Evolutionary conservation across 2,888 invertebrate genomes (phyloP), one percentile per base, ranked within the genome.

Genomic region (Xanthorhoe spadicearia): DNA sequence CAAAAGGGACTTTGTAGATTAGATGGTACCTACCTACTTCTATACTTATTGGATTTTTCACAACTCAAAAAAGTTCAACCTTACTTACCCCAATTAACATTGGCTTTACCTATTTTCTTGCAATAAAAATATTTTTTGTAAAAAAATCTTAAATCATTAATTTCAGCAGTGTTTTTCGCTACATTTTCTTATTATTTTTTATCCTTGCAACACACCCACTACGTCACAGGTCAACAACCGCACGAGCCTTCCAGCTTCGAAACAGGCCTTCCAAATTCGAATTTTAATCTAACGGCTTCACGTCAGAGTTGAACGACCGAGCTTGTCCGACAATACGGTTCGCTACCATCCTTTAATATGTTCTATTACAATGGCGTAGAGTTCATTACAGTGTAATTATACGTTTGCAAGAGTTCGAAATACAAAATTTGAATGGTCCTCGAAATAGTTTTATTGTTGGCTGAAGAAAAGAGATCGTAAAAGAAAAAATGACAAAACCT

Each of bases 241-340:
- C 43, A 63, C 60, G 56, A 68, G 68, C 61, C 61, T 62, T 52
- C 57, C 23, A 82, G 70, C 80, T 77, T 77, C 76, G 74, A 74
- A 76, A 78, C 80, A 67, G 82, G 79, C 78, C 82, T 87, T 81
- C 86, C 82, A 85, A 90, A 88, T 89, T 88, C 87, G 86, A 90
- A 89, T 89, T 89, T 88, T 87, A 86, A 87, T 89, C 86, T 88
- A 88, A 88, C 86, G 84, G 86, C 83, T 80, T 79, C 65, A 69
- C 82, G 85, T 85, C 86, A 87, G 77, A 83, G 89, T 81, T 89
- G 83, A 87, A 87, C 77, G 85, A 81, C 88, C 90, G 82, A 77
- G 69, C 78, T 80, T 86, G 88, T 83, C 88, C 89, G 80, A 78
- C 79, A 76, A 79, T 74, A 78, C 80, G 66, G 71, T 78, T 85